Conservation (phyloP, 2,888 invertebrate genomes). For the Pasiphila rectangulata region DNA sequence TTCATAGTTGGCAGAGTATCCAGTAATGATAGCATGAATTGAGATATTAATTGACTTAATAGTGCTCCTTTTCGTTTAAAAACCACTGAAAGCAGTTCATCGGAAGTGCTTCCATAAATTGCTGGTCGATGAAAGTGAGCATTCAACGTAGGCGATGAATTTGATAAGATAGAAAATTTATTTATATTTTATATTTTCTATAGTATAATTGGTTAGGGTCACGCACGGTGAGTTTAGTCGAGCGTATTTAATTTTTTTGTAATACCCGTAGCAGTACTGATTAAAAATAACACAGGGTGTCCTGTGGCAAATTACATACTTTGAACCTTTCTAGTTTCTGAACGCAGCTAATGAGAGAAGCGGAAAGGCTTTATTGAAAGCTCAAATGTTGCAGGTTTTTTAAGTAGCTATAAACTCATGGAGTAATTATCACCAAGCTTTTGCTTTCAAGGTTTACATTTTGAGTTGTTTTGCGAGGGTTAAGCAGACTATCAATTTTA, state of each 20-base stretch:
- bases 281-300: too few relatives aligned
- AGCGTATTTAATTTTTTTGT: conserved; percentile 1
- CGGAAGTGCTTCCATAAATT: conserved; percentile 27
- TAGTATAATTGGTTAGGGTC: conserved; percentile 23
- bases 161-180: conserved; percentile 25
- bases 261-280: not conserved
- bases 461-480: too few relatives aligned
- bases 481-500: too few relatives aligned
- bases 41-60: conserved; percentile 22
- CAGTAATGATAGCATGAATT: conserved; percentile 23
- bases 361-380: too few relatives aligned
- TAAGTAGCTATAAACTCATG: too few relatives aligned
- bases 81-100: conserved; percentile 23
- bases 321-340: too few relatives aligned
- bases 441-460: too few relatives aligned
- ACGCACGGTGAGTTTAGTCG: conserved; percentile 16
- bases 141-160: conserved; percentile 25
- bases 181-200: too few relatives aligned
- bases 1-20: conserved; percentile 12
- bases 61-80: conserved; percentile 26
- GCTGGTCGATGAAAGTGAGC: conserved; percentile 27
- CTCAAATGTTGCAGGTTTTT: too few relatives aligned
- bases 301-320: too few relatives aligned
- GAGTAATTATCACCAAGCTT: too few relatives aligned
- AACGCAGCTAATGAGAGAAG: too few relatives aligned